These are phyloP conservation scores for Centroberyx gerrardi DNA, from an alignment of 2,797 vertebrate genomes.

Conservation along the genomic window DNA sequence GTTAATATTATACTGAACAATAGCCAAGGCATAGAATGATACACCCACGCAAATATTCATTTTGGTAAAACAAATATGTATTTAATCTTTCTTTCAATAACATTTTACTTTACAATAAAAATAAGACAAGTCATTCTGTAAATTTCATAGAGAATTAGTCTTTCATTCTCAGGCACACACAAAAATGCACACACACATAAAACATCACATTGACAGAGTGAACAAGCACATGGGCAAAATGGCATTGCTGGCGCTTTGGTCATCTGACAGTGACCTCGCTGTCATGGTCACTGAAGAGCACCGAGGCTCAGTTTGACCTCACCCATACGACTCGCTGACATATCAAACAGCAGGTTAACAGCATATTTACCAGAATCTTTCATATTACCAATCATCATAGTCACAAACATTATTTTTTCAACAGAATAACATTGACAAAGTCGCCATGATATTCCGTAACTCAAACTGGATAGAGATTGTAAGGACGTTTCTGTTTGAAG, in stretches of 20 bases:
- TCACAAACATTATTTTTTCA: no score
- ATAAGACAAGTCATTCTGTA: constrained; percentile 60
- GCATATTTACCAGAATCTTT: constrained; percentile 44
- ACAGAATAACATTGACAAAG: not conserved
- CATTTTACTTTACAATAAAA: constrained; percentile 67
- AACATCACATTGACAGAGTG: constrained; percentile 54
- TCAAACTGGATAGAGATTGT: not conserved
- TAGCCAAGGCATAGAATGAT: constrained; percentile 70
- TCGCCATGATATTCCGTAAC: not conserved
- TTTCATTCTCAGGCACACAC: constrained; percentile 59
- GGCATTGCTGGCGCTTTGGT: constrained; percentile 83
- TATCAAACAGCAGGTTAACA: constrained; percentile 29
- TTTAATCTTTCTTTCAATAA: constrained; percentile 78
- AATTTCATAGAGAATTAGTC: constrained; percentile 23
- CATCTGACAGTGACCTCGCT: constrained; percentile 74
- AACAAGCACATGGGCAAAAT: constrained; percentile 52
- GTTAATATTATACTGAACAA: constrained; percentile 43
- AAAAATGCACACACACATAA: constrained; percentile 25
- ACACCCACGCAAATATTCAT: constrained; percentile 65
- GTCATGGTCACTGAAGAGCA: constrained; percentile 79
- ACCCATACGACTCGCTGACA: constrained; percentile 48
- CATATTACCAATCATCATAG: not conserved
- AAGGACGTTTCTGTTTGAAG: not conserved
- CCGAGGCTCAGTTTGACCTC: constrained; percentile 82
- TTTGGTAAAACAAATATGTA: constrained; percentile 80